phyloP scores from a whole-genome alignment of 2,888 invertebrate species.

The Oxyscelio sp. region DNA sequence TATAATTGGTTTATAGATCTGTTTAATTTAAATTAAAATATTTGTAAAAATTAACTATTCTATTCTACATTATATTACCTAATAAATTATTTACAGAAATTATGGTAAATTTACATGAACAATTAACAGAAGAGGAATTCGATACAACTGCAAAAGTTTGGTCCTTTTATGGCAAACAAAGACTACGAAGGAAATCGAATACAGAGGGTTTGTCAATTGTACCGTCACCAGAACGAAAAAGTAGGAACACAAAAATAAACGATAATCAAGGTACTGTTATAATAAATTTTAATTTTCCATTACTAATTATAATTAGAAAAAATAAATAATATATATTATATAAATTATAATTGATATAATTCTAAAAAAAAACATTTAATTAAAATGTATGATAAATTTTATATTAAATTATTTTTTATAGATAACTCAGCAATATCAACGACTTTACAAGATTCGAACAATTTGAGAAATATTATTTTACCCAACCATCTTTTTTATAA shows the following conservation, averaged over 20 bases:
- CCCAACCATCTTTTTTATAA: not conserved
- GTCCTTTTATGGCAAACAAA: not conserved
- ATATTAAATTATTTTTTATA: not conserved
- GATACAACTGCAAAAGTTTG: not conserved
- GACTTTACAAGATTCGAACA: not conserved
- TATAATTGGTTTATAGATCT: too few species aligned
- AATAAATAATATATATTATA: too few species aligned
- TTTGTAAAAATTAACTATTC: too few species aligned
- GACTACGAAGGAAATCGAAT: not conserved
- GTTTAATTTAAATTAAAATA: too few species aligned
- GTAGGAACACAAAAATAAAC: not conserved
- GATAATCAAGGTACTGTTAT: not conserved
- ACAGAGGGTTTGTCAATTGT: too few species aligned
- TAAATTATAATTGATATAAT: not conserved
- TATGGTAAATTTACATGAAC: not conserved
- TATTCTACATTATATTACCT: not conserved
- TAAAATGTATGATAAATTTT: not conserved
- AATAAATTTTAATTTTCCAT: not conserved
- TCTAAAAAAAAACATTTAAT: not conserved
- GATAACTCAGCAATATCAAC: not conserved
- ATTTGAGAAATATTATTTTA: not conserved
- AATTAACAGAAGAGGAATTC: not conserved
- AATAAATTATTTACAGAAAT: not conserved
- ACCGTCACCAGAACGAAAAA: not conserved
- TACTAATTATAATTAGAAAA: not conserved